Conservation (phyloP, 2,113 vertebrate species). For the Nycticorax nycticorax region DNA sequence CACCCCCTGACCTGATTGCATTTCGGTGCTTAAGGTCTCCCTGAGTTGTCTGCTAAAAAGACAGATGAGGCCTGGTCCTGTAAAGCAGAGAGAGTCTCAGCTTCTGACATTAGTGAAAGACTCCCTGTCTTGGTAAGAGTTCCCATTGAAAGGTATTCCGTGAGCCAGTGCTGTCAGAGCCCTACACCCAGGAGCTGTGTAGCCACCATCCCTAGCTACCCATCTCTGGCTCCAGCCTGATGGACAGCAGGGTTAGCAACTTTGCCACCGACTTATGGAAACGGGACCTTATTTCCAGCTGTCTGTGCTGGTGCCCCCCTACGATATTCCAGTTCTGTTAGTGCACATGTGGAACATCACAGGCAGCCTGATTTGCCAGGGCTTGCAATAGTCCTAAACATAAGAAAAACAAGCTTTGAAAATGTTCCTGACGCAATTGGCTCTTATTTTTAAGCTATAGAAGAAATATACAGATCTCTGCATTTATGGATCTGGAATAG, state of each 20-base stretch:
- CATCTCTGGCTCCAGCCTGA: not conserved
- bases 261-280: not conserved
- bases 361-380: not conserved
- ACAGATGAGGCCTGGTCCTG: not conserved
- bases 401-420: not conserved
- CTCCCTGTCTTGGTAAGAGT: fast-evolving
- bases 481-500: not conserved
- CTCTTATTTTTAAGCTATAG: not conserved
- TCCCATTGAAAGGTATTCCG: not conserved
- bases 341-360: not conserved
- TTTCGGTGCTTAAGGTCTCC: not conserved
- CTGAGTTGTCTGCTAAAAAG: not conserved
- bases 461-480: not conserved
- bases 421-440: not conserved
- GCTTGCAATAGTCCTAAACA: not conserved
- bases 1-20: not conserved
- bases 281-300: fast-evolving
- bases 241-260: not conserved
- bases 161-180: not conserved
- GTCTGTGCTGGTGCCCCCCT: not conserved
- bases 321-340: not conserved
- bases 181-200: not conserved
- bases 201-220: not conserved
- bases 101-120: not conserved
- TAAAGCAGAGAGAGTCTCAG: not conserved